Evolutionary conservation across 2,888 invertebrate genomes (phyloP).

Genomic region (Archips crataeganus): DNA sequence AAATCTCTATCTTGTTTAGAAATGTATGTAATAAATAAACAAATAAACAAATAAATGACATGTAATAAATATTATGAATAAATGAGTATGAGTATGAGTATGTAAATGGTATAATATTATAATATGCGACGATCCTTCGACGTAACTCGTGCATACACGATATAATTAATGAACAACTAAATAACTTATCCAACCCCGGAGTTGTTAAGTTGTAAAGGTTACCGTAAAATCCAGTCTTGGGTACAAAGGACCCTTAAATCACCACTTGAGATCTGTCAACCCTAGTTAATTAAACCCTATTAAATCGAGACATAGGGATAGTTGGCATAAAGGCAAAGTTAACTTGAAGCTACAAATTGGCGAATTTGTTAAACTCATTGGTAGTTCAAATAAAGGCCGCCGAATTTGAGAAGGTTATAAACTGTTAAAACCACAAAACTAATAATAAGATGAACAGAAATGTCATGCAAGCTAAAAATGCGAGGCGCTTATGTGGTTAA

Average conservation of each 20-base stretch:
- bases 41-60: too few species aligned
- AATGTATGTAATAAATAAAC: too few species aligned
- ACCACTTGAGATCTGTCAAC: constrained; percentile 43
- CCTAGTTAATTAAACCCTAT: constrained; percentile 42
- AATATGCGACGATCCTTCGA: neutral
- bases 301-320: constrained; percentile 38
- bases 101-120: neutral
- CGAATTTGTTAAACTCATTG: constrained; percentile 32
- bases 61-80: too few species aligned
- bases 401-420: neutral
- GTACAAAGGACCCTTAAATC: constrained; percentile 43
- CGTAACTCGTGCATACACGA: constrained; percentile 7
- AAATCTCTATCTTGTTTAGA: too few species aligned
- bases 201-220: constrained; percentile 40
- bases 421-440: neutral
- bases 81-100: too few species aligned
- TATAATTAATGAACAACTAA: constrained; percentile 24
- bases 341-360: constrained; percentile 37
- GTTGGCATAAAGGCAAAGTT: constrained; percentile 35
- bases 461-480: too few species aligned
- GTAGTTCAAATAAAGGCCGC: constrained; percentile 8
- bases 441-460: too few species aligned
- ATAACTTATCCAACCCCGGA: constrained; percentile 28
- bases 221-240: constrained; percentile 39
- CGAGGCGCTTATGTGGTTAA: too few species aligned